Conservation (phyloP, 2,888 invertebrate species). For the Abrostola triplasia region DNA sequence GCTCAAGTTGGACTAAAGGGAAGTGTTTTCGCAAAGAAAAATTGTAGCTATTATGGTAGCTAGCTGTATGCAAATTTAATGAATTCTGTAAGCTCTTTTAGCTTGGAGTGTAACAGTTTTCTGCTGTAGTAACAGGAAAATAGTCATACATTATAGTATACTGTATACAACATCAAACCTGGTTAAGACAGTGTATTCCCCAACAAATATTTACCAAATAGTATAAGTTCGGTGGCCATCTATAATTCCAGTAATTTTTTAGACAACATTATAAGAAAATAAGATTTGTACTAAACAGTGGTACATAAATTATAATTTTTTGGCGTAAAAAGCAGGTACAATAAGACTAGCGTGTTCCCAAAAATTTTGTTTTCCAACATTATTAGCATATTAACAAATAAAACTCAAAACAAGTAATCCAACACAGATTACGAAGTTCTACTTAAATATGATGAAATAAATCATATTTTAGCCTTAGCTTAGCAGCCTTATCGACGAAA, state of each 20-base stretch:
- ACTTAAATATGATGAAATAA: constrained; percentile 49
- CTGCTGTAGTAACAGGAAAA: neutral
- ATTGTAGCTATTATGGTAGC: neutral
- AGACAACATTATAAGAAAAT: too few relatives aligned
- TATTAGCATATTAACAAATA: constrained; percentile 20
- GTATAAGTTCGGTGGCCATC: too few relatives aligned
- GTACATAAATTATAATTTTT: neutral
- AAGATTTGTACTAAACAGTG: too few relatives aligned
- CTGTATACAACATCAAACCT: too few relatives aligned
- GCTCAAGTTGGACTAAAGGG: constrained; percentile 30
- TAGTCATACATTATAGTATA: too few relatives aligned
- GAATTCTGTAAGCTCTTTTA: constrained; percentile 7
- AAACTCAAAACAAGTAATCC: constrained; percentile 44
- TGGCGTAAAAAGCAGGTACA: neutral
- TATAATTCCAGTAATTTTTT: too few relatives aligned
- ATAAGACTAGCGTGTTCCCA: neutral
- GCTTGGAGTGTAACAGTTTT: neutral
- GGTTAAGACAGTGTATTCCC: too few relatives aligned
- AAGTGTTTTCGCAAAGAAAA: constrained; percentile 15
- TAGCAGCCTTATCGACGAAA: constrained; percentile 59
- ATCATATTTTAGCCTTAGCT: constrained; percentile 49
- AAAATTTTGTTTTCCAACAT: constrained; percentile 3
- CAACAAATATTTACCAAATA: too few relatives aligned
- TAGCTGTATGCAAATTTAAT: neutral
- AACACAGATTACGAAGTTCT: constrained; percentile 48